Evolutionary conservation across 2,888 invertebrate species (phyloP).

Genomic region (Tipula lateralis): DNA sequence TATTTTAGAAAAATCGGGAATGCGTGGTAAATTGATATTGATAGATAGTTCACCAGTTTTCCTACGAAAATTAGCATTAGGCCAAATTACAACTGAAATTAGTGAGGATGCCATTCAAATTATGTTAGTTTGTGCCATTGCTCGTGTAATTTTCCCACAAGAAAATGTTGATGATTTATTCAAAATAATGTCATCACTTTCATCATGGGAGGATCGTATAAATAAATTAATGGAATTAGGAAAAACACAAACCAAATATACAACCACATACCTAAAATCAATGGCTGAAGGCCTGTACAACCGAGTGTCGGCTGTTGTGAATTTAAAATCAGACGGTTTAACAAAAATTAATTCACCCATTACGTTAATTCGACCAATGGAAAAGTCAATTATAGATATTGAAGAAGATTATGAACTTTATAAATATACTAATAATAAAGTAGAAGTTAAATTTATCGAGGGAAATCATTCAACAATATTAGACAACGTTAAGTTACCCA

Average conservation of each 20-base stretch:
- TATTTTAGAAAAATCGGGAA: constrained; percentile 63
- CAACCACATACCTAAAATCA: constrained; percentile 47
- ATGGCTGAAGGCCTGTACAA: constrained; percentile 51
- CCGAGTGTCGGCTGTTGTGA: constrained; percentile 53
- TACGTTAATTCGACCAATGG: constrained; percentile 60
- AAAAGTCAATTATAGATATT: constrained; percentile 51
- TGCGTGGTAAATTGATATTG: constrained; percentile 60
- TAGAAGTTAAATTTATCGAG: constrained; percentile 60
- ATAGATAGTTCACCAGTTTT: constrained; percentile 79
- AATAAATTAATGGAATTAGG: constrained; percentile 50
- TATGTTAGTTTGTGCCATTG: constrained; percentile 41
- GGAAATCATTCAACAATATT: constrained; percentile 69
- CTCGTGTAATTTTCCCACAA: constrained; percentile 44
- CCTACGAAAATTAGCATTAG: constrained; percentile 51
- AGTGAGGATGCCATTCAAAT: constrained; percentile 43
- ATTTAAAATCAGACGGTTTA: constrained; percentile 50
- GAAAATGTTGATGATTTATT: constrained; percentile 42
- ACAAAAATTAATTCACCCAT: constrained; percentile 56
- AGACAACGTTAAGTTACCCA: constrained; percentile 59
- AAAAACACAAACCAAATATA: constrained; percentile 46
- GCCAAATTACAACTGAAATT: constrained; percentile 41
- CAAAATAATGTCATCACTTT: constrained; percentile 51
- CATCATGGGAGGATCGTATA: constrained; percentile 57
- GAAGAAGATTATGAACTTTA: constrained; percentile 64
- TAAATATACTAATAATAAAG: constrained; percentile 53